Base-by-base conservation (phyloP, 2,888 invertebrate genomes). In the Cephus pulcher region DNA sequence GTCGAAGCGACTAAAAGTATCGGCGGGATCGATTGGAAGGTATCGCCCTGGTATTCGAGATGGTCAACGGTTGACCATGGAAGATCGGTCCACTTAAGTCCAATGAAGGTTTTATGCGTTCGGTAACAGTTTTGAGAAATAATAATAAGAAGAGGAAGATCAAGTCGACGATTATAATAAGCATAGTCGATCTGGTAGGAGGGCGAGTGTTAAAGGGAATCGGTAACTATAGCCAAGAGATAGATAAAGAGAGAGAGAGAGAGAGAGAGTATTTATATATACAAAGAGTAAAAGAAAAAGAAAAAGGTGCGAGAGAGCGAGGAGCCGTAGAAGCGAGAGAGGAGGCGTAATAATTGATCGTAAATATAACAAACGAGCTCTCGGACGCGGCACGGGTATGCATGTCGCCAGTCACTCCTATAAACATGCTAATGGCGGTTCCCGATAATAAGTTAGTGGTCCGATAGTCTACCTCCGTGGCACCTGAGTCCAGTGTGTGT, bases 381-480 rank as follows among this genome's bases (percentile, higher is more conserved):
- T 75, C 71, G 40, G 73, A 76, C 77, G 80, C 73, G 77, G 78
- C 78, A 76, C 79, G 82, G 80, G 79, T 82, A 80, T 82, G 83
- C 85, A 84, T 86, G 85, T 87, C 84, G 82, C 81, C 84, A 79
- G 82, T 86, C 85, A 81, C 84, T 88, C 87, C 85, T 86, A 88
- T 87, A 88, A 89, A 89, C 85, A 88, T 88, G 86, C 87, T 89
- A 88, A 89, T 89, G 85, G 88, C 85, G 87, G 83, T 87, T 84
- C 81, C 82, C 84, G 88, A 88, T 88, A 88, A 88, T 89, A 88
- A 89, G 85, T 87, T 85, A 86, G 85, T 84, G 86, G 83, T 79
- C 81, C 81, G 85, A 84, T 86, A 85, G 83, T 77, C 75, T 71
- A 69, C 74, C 77, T 77, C 74, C 74, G 35, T 76, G 75, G 74